A percentile compares a stretch with the other conserved stretches of the same genome.
These are phyloP conservation scores for Brachionus koreanus DNA, from an alignment of 1,140 invertebrate species.

Conservation along the genomic window DNA sequence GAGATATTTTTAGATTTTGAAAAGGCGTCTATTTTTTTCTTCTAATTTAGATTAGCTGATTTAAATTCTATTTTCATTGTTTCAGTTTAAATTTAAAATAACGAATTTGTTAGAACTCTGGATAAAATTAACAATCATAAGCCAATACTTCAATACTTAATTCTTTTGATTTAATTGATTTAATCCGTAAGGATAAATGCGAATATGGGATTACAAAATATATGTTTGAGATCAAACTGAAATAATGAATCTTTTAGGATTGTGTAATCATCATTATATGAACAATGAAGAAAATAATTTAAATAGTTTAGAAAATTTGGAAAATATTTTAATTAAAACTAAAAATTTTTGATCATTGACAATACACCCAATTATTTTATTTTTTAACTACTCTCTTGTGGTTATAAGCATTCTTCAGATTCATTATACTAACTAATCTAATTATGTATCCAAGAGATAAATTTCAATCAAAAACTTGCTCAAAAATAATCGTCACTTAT, in stretches of 20 bases:
- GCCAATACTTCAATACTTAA: not conserved
- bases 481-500: not conserved
- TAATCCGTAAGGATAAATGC: not conserved
- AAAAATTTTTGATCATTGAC: constrained; percentile 21
- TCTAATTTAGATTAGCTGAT: too few relatives aligned
- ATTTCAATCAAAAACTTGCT: not conserved
- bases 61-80: too few relatives aligned
- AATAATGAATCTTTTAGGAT: not conserved
- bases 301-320: not conserved
- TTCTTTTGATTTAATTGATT: not conserved
- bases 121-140: too few relatives aligned
- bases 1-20: too few relatives aligned
- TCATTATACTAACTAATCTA: constrained; percentile 12
- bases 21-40: too few relatives aligned
- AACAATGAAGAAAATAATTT: not conserved
- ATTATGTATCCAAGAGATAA: constrained; percentile 38
- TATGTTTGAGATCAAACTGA: not conserved
- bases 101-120: too few relatives aligned
- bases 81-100: too few relatives aligned
- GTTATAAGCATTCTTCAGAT: not conserved
- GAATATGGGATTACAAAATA: not conserved
- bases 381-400: not conserved
- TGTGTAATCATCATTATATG: not conserved
- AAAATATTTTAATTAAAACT: constrained; percentile 6
- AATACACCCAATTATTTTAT: not conserved